phyloP scores from a whole-genome alignment of 2,113 vertebrate genomes.

The Pyxicephalus adspersus region DNA sequence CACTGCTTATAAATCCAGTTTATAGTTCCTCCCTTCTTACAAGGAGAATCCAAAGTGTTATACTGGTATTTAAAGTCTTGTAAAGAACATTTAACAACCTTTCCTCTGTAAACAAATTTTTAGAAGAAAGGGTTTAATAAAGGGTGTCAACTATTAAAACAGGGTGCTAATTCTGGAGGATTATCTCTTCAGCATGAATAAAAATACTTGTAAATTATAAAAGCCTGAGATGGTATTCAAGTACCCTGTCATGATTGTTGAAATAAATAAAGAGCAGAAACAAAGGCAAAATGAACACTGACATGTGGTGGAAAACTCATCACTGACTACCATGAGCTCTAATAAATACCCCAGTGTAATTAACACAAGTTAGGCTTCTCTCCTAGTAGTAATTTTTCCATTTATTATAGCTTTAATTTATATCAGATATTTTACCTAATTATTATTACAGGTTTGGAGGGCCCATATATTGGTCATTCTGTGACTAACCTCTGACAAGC shows the following conservation, averaged over 20 bases:
- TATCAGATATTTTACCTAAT: no score
- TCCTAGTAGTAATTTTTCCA: no score
- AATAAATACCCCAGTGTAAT: neutral
- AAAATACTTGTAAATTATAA: constrained; percentile 5
- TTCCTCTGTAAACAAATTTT: constrained; percentile 8
- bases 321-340: neutral
- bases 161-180: neutral
- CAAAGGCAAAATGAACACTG: neutral
- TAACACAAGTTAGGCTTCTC: no score
- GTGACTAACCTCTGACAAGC: no score
- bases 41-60: neutral
- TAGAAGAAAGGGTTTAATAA: constrained; percentile 1
- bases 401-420: no score
- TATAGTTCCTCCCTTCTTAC: neutral
- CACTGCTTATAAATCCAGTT: neutral
- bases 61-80: constrained; percentile 3
- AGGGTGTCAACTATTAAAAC: constrained; percentile 4
- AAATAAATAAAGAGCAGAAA: neutral
- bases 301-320: neutral
- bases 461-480: no score
- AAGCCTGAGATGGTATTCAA: neutral
- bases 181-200: neutral
- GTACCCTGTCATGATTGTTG: neutral
- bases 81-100: constrained; percentile 16
- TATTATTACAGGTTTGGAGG: no score